A percentile compares a stretch with the other conserved stretches of the same genome.
Conservation (phyloP, 2,888 invertebrate genomes). For the Amiota communis region DNA sequence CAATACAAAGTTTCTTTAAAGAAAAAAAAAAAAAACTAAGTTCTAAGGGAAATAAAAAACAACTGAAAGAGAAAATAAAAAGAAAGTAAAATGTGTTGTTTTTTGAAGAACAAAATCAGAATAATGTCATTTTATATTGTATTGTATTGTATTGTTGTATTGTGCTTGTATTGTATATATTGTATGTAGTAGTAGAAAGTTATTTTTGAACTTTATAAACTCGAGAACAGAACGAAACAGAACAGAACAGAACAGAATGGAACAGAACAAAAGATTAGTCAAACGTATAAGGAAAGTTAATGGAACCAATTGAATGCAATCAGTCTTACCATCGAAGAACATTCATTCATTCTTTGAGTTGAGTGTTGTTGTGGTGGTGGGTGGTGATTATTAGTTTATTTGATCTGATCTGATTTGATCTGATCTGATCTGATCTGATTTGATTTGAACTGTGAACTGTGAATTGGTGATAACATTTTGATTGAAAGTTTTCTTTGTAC, state of each 20-base stretch:
- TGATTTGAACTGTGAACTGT: background rate
- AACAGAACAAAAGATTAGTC: slow-evolving; percentile 3
- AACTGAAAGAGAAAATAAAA: background rate
- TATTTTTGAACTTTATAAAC: slow-evolving; percentile 5
- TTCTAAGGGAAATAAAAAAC: background rate
- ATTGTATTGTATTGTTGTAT: background rate
- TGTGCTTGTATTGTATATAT: background rate
- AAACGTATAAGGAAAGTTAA: slow-evolving; percentile 13
- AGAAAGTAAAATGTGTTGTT: no score
- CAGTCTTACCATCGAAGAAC: slow-evolving; percentile 23
- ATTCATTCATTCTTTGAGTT: no score
- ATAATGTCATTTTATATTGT: background rate
- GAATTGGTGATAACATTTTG: slow-evolving; percentile 17
- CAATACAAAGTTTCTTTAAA: no score
- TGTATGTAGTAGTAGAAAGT: background rate
- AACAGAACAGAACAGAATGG: background rate
- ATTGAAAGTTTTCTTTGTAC: background rate
- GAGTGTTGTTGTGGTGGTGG: background rate
- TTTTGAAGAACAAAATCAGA: background rate
- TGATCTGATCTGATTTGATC: background rate
- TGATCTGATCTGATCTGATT: background rate
- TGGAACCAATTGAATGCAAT: slow-evolving; percentile 24
- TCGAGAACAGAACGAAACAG: background rate
- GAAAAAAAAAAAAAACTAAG: no score
- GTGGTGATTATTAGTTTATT: slow-evolving; percentile 6